Evolutionary conservation across 2,113 vertebrate species (phyloP).

Genomic region (Mus pahari): DNA sequence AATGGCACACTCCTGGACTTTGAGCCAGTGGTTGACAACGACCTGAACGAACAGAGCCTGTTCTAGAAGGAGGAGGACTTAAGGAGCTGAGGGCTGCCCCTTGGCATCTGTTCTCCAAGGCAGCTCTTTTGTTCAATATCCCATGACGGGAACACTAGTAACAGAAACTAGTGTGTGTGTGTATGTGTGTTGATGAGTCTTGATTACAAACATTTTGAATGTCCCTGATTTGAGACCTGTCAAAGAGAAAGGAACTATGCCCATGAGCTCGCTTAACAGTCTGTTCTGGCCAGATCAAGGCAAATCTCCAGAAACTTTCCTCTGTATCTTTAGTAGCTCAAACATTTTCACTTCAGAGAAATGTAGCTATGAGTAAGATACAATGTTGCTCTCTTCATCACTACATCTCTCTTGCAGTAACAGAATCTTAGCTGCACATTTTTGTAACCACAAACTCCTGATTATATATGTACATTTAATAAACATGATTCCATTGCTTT

Average conservation of each 20-base stretch:
- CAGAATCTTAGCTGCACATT: background rate
- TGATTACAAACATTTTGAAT: background rate
- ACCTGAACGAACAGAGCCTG: background rate
- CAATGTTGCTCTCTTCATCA: background rate
- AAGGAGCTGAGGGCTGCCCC: background rate
- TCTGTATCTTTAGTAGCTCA: background rate
- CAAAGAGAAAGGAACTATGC: background rate
- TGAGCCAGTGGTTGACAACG: background rate
- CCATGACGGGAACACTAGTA: background rate
- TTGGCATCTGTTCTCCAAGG: background rate
- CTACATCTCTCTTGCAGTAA: background rate
- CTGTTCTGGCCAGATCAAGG: background rate
- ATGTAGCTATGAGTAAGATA: background rate
- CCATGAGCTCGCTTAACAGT: background rate
- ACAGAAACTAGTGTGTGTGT: too few relatives aligned
- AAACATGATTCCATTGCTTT: background rate
- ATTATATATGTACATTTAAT: background rate
- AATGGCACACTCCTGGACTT: background rate
- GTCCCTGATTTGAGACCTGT: background rate
- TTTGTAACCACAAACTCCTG: background rate
- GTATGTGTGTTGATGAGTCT: background rate
- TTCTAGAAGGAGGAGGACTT: accelerated
- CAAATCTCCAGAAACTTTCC: background rate
- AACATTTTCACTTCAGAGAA: background rate
- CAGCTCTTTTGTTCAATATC: background rate